Evolutionary conservation across 2,888 invertebrate genomes (phyloP), one percentile per base, ranked within the genome.

Genomic region (Punctoribates punctum): DNA sequence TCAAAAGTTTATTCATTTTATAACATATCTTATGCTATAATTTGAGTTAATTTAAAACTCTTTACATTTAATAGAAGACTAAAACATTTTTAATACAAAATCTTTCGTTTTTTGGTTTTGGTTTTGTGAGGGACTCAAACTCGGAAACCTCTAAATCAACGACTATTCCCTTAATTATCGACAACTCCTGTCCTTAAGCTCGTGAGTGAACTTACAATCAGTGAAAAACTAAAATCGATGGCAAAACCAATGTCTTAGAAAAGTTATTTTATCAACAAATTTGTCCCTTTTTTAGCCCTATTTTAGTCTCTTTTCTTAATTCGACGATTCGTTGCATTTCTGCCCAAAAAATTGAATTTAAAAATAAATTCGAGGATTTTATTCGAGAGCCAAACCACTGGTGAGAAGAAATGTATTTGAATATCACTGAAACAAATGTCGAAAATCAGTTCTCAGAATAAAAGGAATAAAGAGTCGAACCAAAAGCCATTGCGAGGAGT

Each of bases 351-450:
- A 42, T 75, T 72, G 70, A 75, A 34, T 54, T 75, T 25, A 25
- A 73, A 57, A 8, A 73, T 17, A 29, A 76, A 27, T 9, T 46
- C 29, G n/a, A 77, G 38, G 15, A 77, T 27, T 70, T 70, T 77
- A 27, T 77, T 77, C n/a, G 77, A 75, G n/a, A 77, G 42, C 74
- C 74, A 77, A 70, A 77, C 77, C 23, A 77, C 77, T 20, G 48
- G 34, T n/a, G 77, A 77, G 46, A 77, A 77, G 11, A 77, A 34
- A n/a, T 42, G 67, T 17, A 77, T 75, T 73, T 65, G 62, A 23
- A 48, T 42, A 72, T 75, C 72, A 48, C 77, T 67, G 70, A n/a
- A 65, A 42, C 13, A n/a, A n/a, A n/a, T n/a, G n/a, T n/a, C n/a
- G 6, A 34, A 62, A 73, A 15, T 5, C 8, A 34, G 27, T 51